Conservation (phyloP, 1,140 invertebrate genomes). For the Polypedilum vanderplanki region DNA sequence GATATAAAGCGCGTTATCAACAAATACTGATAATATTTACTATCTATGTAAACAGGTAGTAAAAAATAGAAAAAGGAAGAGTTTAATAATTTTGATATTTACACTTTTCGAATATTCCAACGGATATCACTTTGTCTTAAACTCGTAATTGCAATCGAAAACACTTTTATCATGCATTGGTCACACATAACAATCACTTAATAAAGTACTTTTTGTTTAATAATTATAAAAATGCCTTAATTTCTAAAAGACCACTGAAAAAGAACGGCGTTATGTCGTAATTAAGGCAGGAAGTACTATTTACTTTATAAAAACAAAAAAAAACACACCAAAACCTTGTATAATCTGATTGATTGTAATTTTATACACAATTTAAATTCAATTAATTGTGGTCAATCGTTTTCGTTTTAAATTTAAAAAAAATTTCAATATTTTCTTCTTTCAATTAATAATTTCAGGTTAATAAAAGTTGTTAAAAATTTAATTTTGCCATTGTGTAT, state of each 20-base stretch:
- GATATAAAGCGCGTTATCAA: no score
- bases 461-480: neutral
- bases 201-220: neutral
- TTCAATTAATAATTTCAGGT: neutral
- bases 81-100: neutral
- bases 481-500: neutral
- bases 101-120: slow-evolving; percentile 13
- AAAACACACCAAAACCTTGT: neutral
- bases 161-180: neutral
- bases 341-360: slow-evolving; percentile 1
- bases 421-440: neutral
- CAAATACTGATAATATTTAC: no score
- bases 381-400: neutral
- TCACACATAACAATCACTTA: neutral
- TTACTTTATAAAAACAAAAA: neutral
- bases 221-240: no score
- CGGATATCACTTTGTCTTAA: slow-evolving; percentile 2
- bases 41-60: neutral
- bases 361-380: neutral
- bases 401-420: neutral
- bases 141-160: neutral
- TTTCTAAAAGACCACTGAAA: neutral
- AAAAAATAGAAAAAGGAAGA: neutral
- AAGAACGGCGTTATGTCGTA: neutral
- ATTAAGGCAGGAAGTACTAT: neutral